Percentiles rank a stretch among this genome's conserved stretches.
These are phyloP conservation scores for Micoletzkya japonica DNA, from an alignment of 2,888 invertebrate species.

Conservation along the genomic window DNA sequence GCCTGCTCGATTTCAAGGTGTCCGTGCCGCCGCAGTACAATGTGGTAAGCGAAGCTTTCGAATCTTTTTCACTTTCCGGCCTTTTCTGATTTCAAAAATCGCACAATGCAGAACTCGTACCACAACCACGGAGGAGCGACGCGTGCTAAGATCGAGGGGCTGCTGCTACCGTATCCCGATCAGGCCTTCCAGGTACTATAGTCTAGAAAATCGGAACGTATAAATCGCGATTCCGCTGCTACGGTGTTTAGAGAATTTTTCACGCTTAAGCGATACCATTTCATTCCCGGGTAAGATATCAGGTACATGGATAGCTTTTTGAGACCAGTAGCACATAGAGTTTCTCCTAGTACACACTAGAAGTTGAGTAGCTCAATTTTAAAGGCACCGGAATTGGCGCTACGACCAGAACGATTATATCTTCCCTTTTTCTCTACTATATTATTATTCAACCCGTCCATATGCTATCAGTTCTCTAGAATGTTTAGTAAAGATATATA, in stretches of 20 bases:
- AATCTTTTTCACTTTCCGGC: background rate
- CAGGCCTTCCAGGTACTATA: conserved; percentile 15
- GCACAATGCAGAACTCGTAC: conserved; percentile 5
- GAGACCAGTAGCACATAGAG: too few species aligned
- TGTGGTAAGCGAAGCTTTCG: conserved; percentile 33
- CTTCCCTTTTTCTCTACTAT: too few species aligned
- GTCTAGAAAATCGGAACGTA: background rate
- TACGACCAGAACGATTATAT: too few species aligned
- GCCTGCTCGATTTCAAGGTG: conserved; percentile 52
- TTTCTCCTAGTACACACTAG: too few species aligned
- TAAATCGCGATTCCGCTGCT: background rate
- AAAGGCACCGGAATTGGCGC: too few species aligned
- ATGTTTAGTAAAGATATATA: too few species aligned
- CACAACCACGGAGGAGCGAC: background rate
- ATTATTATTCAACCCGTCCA: too few species aligned
- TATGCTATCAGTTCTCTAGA: too few species aligned
- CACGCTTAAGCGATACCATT: background rate
- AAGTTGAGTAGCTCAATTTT: too few species aligned
- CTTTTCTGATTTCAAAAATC: background rate
- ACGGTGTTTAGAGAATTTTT: background rate
- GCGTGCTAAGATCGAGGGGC: conserved; percentile 24
- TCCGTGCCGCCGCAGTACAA: conserved; percentile 51
- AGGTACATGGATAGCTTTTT: too few species aligned
- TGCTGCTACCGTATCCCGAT: conserved; percentile 27
- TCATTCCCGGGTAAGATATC: background rate